phyloP scores from a whole-genome alignment of 2,797 vertebrate genomes.

The Mormyrus proboscirostris region DNA sequence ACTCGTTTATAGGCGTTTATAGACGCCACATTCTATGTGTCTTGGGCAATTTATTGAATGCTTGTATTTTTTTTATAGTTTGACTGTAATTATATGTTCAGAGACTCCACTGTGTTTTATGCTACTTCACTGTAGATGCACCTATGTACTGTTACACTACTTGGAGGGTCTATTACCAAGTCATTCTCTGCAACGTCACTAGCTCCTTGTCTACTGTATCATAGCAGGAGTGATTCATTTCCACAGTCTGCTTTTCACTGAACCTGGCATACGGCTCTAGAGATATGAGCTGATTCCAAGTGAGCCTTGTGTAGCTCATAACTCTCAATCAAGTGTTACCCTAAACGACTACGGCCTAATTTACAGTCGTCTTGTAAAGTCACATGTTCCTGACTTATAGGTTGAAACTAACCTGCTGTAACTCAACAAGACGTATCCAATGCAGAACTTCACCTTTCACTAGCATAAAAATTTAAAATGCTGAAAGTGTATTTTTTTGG shows the following conservation, averaged over 20 bases:
- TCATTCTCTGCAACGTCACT: neutral
- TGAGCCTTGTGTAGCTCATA: neutral
- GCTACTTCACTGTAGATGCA: neutral
- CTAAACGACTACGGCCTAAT: neutral
- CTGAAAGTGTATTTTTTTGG: neutral
- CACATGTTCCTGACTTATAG: slow-evolving; percentile 10
- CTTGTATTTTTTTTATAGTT: neutral
- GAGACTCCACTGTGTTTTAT: neutral
- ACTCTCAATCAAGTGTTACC: neutral
- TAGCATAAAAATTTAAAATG: slow-evolving; percentile 1
- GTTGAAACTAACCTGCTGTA: slow-evolving; percentile 5
- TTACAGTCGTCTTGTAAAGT: slow-evolving; percentile 16
- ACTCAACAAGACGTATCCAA: neutral
- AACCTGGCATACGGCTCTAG: slow-evolving; percentile 1
- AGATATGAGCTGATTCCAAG: slow-evolving; percentile 16
- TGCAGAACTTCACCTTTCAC: neutral
- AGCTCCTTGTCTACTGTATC: neutral
- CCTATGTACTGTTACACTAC: neutral
- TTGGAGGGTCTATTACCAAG: neutral
- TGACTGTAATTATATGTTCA: neutral
- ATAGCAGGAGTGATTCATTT: slow-evolving; percentile 16
- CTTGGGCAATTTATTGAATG: neutral
- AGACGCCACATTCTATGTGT: neutral
- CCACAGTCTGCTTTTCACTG: neutral
- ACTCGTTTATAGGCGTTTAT: too few species aligned